Evolutionary conservation across 2,888 invertebrate species (phyloP), one percentile per base, ranked within the genome.

Genomic region (Aphodius sticticus): DNA sequence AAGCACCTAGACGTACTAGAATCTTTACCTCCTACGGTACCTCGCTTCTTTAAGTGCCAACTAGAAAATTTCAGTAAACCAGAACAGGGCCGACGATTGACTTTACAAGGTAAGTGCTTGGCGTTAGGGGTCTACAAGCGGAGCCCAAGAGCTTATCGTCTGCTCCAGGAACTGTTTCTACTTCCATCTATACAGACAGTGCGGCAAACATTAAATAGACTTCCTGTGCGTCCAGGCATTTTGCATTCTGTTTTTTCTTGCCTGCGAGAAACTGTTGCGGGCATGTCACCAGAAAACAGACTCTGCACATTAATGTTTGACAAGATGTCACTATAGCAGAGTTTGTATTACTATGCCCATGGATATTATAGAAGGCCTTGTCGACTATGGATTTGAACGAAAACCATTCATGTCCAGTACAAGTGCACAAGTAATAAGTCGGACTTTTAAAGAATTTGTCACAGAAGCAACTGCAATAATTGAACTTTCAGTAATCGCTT

Each of bases 161-260:
- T 82, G 36, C 69, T 82, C 15, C 80, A 79, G 14, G 79, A 78
- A 76, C n/a, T 82, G 14, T 84, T 84, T 79, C 53, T 79, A 6
- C n/a, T 83, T 69, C 83, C 84, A 6, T 80, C 82, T 6, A 76
- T 76, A 74, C 81, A 80, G 79, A 82, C 81, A n/a, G 12, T 82
- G 9, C 79, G 70, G 69, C 76, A 53, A 36, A 70, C 82, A 4
- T 77, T 84, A n/a, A 77, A 83, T 69, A 78, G 78, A 74, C 79
- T 83, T 69, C 81, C 81, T 69, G 76, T 82, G 15, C 69, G 78
- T 69, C 81, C 81, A 16, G 83, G 82, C 7, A 74, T 82, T 5
- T 76, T 80, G 37, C 76, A 81, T 6, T 70, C 77, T 16, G 71
- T 81, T 26, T 81, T 83, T 38, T 16, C 77, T 53, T 69, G 82